A percentile compares a stretch with the other conserved stretches of the same genome.
Evolutionary conservation across 2,797 vertebrate species (phyloP).

Genomic region (Trichosurus vulpecula): DNA sequence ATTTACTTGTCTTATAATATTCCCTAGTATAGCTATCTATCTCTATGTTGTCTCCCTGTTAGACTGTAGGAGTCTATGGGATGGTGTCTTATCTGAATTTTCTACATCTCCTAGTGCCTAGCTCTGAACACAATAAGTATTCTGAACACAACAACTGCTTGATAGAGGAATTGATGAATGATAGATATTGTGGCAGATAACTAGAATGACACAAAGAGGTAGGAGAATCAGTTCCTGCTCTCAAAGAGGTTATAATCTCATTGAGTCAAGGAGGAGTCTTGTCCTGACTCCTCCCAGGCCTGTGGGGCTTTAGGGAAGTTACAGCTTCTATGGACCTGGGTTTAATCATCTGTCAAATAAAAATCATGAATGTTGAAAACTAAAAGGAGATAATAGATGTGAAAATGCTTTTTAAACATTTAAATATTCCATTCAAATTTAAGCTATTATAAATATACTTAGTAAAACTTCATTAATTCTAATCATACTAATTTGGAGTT

Average conservation of each 20-base stretch:
- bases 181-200: background rate
- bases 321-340: background rate
- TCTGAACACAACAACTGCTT: background rate
- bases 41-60: background rate
- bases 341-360: background rate
- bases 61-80: background rate
- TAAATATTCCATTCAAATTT: background rate
- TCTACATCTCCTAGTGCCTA: background rate
- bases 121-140: background rate
- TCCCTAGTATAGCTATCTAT: background rate
- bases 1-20: background rate
- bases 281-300: background rate
- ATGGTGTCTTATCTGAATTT: background rate
- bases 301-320: background rate
- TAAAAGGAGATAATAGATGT: background rate
- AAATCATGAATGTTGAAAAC: background rate
- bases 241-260: background rate
- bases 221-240: background rate
- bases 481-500: background rate
- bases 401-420: background rate
- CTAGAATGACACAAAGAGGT: background rate
- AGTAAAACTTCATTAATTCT: background rate
- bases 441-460: background rate
- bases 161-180: background rate
- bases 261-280: background rate